Evolutionary conservation across 1,140 invertebrate species (phyloP).

Genomic region (Zophobas atratus): DNA sequence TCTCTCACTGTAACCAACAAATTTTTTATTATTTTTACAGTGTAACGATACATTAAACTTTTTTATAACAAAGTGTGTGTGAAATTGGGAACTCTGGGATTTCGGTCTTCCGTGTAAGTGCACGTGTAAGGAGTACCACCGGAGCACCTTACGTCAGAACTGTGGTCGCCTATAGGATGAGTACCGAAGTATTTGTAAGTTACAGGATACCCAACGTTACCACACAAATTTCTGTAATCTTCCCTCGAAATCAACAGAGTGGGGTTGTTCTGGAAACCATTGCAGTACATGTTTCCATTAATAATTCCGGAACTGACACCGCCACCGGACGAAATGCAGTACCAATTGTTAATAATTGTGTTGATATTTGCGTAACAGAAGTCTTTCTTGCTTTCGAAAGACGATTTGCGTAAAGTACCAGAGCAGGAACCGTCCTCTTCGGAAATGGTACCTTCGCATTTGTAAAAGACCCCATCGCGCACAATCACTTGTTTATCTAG

Average conservation of each 20-base stretch:
- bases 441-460: constrained; percentile 10
- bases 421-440: constrained; percentile 10
- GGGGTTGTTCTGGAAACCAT: not conserved
- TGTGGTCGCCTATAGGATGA: not conserved
- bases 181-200: constrained; percentile 41
- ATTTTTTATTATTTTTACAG: constrained; percentile 17
- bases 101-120: not conserved
- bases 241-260: constrained; percentile 22
- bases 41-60: constrained; percentile 13
- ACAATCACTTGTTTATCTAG: constrained; percentile 17
- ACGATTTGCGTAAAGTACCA: constrained; percentile 1
- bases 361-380: constrained; percentile 40
- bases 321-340: constrained; percentile 22
- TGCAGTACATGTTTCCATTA: constrained; percentile 12
- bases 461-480: constrained; percentile 6
- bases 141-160: not conserved
- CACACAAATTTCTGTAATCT: constrained; percentile 37
- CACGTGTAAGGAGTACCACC: not conserved
- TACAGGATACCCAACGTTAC: not conserved
- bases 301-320: not conserved
- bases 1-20: no score
- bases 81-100: not conserved
- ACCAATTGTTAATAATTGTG: constrained; percentile 27
- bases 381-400: constrained; percentile 20
- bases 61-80: not conserved